Conservation (phyloP, 1,140 invertebrate genomes). For the Bombus vancouverensis region DNA sequence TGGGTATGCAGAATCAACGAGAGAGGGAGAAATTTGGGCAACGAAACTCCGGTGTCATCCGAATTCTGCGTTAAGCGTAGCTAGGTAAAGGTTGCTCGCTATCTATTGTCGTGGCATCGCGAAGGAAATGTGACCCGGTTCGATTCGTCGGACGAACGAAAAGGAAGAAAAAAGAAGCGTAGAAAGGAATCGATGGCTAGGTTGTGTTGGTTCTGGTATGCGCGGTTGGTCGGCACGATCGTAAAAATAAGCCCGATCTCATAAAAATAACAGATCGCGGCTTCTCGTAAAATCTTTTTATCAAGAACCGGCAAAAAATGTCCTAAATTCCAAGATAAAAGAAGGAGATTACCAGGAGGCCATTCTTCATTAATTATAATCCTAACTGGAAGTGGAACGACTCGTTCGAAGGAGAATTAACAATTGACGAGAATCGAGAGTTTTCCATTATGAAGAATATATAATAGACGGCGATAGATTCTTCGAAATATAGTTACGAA, state of each 20-base stretch:
- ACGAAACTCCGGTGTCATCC: slow-evolving; percentile 9
- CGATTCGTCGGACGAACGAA: neutral
- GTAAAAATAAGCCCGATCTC: slow-evolving; percentile 42
- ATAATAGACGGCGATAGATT: neutral
- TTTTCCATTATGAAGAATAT: neutral
- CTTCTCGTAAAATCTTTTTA: slow-evolving; percentile 57
- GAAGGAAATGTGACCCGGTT: slow-evolving; percentile 55
- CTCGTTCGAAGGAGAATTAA: neutral
- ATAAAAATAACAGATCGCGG: too few relatives aligned
- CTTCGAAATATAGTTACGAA: too few relatives aligned
- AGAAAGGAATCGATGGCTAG: slow-evolving; percentile 2
- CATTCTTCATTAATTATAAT: slow-evolving; percentile 38
- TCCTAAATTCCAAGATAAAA: slow-evolving; percentile 59
- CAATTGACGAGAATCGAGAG: neutral
- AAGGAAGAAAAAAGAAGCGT: neutral
- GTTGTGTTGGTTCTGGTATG: slow-evolving; percentile 27
- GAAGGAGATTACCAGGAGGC: slow-evolving; percentile 27
- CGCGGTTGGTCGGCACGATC: slow-evolving; percentile 18
- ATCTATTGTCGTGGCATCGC: slow-evolving; percentile 41
- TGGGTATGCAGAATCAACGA: slow-evolving; percentile 4
- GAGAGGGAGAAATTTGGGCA: slow-evolving; percentile 33
- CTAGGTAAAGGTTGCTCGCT: slow-evolving; percentile 54
- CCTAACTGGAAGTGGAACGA: slow-evolving; percentile 12
- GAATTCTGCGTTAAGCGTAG: slow-evolving; percentile 54
- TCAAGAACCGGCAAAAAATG: slow-evolving; percentile 54